Conservation (phyloP, 2,113 vertebrate species). For the Charina bottae region DNA sequence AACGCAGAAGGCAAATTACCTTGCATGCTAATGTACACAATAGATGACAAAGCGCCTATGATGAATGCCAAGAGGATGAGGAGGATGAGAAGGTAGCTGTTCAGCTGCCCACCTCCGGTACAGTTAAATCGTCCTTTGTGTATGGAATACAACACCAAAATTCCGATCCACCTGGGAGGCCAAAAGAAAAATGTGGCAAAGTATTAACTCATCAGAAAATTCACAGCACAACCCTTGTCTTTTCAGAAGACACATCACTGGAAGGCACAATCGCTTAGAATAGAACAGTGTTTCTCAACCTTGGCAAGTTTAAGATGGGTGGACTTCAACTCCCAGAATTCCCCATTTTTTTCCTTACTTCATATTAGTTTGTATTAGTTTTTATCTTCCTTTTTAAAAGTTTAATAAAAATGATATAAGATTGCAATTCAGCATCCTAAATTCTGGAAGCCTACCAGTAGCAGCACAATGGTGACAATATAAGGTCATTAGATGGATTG, state of each 20-base stretch:
- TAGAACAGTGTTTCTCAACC: no score
- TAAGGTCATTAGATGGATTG: background rate
- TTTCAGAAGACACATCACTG: background rate
- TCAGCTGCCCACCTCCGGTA: constrained; percentile 77
- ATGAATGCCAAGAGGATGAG: constrained; percentile 84
- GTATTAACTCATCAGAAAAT: rapidly evolving
- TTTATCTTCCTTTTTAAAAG: no score
- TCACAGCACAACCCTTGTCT: background rate
- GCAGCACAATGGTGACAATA: background rate
- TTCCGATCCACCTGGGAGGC: constrained; percentile 86
- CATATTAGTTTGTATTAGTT: no score
- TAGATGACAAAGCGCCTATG: constrained; percentile 81
- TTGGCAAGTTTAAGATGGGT: no score
- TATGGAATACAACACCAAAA: constrained; percentile 80
- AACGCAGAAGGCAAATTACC: constrained; percentile 71
- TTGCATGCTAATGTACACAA: constrained; percentile 90
- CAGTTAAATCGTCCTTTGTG: constrained; percentile 85
- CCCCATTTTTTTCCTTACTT: no score
- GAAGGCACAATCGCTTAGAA: no score
- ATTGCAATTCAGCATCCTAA: background rate
- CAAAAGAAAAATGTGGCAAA: background rate
- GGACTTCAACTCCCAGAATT: no score
- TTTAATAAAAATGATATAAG: no score
- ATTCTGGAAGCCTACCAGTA: background rate
- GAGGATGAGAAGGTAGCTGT: constrained; percentile 87